Evolutionary conservation across 2,113 vertebrate genomes (phyloP), one percentile per base, ranked within the genome.

Genomic region (Crotalus tigris): DNA sequence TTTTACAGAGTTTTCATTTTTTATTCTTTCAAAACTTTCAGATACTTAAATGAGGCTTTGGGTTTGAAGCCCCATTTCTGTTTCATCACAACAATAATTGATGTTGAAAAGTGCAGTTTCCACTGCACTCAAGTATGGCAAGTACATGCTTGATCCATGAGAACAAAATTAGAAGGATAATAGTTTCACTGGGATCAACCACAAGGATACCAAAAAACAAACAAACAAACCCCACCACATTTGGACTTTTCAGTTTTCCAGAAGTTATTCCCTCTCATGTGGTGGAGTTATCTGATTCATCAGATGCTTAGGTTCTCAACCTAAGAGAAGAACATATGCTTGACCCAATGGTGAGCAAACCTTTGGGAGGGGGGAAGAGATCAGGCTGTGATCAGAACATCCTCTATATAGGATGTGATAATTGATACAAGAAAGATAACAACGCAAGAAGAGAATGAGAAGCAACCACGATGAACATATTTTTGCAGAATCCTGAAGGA

Each of bases 1-100:
- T 88, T 94, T 96, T 94, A 94, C 95, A 95, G 93, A 91, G 94
- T 92, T 93, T 94, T 75, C 93, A 96, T 95, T 95, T 95, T 95
- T 94, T 88, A 58, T 54, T 55, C n/a, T n/a, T 13, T 53, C 87
- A 59, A 29, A 90, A 24, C 26, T 21, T 86, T n/a, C 6, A 46
- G 59, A 75, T 15, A n/a, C 49, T n/a, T 15, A 59, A 85, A 59
- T 5, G 69, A 85, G 24, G 8, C 11, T 29, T 85, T 46, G 69
- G 29, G 10, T 39, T 46, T 44, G 33, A 93, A 92, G 49, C 33
- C 33, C 26, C 49, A 29, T 87, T 13, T 4, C 51, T 55, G 59
- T 21, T 54, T 92, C 57, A 61, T 51, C 51, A 54, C n/a, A 64
- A 91, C 55, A 87, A 53, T 53, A 87, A 29, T 17, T 81, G 75